A percentile compares a stretch with the other conserved stretches of the same genome.
These are phyloP conservation scores for Drosophila novamexicana DNA, from an alignment of 1,140 invertebrate species.

Conservation along the genomic window DNA sequence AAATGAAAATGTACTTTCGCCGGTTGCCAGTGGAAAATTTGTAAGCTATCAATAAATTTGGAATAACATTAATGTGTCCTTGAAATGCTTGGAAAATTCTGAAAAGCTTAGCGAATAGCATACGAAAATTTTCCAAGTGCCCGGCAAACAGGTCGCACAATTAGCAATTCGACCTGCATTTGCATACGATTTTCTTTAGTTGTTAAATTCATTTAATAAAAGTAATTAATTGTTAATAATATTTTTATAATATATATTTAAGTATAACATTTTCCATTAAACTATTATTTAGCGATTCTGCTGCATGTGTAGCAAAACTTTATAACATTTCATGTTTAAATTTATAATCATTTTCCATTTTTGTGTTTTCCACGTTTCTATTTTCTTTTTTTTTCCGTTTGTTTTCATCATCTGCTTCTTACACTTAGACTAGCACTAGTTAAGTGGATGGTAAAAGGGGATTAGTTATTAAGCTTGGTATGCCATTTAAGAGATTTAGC, in stretches of 20 bases:
- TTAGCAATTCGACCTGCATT: slow-evolving; percentile 18
- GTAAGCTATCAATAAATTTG: background rate
- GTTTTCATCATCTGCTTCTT: slow-evolving; percentile 32
- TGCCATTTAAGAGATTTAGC: slow-evolving; percentile 48
- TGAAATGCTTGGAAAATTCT: slow-evolving; percentile 1
- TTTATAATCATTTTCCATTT: slow-evolving; percentile 57
- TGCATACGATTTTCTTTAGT: slow-evolving; percentile 21
- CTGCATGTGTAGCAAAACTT: slow-evolving; percentile 56
- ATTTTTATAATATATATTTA: slow-evolving; percentile 68
- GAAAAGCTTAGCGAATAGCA: background rate
- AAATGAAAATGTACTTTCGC: slow-evolving; percentile 1
- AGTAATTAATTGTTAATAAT: slow-evolving; percentile 51
- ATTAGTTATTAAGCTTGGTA: slow-evolving; percentile 66
- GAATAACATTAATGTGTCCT: background rate
- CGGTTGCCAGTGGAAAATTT: background rate
- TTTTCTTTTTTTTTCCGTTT: slow-evolving; percentile 10
- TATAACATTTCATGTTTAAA: slow-evolving; percentile 63
- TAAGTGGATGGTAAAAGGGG: slow-evolving; percentile 64
- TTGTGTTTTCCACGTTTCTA: slow-evolving; percentile 18
- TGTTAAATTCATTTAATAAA: slow-evolving; percentile 61
- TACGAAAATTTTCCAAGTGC: background rate
- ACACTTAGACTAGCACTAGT: slow-evolving; percentile 49
- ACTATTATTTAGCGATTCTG: slow-evolving; percentile 70
- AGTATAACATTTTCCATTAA: slow-evolving; percentile 70
- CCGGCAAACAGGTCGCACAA: background rate